phyloP scores from a whole-genome alignment of 2,888 invertebrate species.

The Cephus runcator region DNA sequence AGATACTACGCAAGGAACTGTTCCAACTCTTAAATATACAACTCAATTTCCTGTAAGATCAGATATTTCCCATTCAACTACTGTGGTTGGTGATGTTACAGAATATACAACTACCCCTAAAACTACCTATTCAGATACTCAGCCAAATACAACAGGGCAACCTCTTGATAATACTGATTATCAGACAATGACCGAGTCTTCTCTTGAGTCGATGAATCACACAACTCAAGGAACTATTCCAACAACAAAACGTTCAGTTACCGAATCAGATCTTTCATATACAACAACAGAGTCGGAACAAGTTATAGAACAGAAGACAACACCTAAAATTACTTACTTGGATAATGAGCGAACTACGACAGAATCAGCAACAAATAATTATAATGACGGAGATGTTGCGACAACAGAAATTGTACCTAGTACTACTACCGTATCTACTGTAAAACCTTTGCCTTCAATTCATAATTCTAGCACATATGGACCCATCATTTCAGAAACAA shows the following conservation, averaged over 20 bases:
- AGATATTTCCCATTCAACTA: too few species aligned
- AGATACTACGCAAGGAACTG: too few species aligned
- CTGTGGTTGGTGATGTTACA: too few species aligned
- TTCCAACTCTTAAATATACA: too few species aligned
- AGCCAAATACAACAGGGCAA: not conserved
- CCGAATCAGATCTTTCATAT: not conserved
- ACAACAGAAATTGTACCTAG: not conserved
- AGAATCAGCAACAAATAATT: too few species aligned
- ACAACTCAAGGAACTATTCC: not conserved
- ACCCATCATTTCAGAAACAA: not conserved
- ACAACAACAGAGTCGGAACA: not conserved
- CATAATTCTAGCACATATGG: too few species aligned
- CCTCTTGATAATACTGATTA: not conserved
- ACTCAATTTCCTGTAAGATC: too few species aligned
- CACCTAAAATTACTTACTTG: not conserved
- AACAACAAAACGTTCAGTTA: not conserved
- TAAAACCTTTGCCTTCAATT: too few species aligned
- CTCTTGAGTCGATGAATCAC: not conserved
- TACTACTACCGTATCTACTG: too few species aligned
- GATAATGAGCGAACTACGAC: not conserved
- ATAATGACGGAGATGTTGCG: not conserved
- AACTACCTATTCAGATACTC: not conserved
- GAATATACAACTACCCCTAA: too few species aligned
- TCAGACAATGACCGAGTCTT: too few species aligned
- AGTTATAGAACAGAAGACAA: conserved; percentile 3